These are phyloP conservation scores for Callipepla squamata DNA, from an alignment of 2,113 vertebrate species.

Conservation along the genomic window DNA sequence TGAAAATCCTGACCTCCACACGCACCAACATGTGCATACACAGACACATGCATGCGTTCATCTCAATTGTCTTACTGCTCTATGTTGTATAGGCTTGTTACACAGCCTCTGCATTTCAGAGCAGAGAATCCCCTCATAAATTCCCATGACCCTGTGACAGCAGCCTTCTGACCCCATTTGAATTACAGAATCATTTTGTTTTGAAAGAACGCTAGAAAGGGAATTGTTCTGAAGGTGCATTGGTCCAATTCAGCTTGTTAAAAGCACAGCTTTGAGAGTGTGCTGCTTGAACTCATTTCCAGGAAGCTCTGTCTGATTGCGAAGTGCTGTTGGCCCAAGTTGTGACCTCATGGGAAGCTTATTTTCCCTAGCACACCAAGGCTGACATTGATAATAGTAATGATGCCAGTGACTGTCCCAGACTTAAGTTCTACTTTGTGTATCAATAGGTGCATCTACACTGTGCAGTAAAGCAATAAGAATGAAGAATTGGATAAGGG, in stretches of 20 bases:
- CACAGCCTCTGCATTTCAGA: background rate
- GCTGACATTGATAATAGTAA: background rate
- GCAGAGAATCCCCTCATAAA: background rate
- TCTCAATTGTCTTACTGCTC: fast-evolving
- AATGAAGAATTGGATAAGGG: background rate
- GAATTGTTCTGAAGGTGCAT: constrained; percentile 14
- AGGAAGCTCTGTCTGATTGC: background rate
- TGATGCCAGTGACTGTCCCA: background rate
- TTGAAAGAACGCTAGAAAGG: constrained; percentile 41
- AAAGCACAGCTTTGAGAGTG: constrained; percentile 28
- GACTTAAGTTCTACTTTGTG: background rate
- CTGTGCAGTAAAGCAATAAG: background rate
- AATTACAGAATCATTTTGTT: constrained; percentile 18
- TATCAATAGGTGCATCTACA: background rate
- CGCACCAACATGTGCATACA: background rate
- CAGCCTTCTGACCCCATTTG: background rate
- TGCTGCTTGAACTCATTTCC: constrained; percentile 31
- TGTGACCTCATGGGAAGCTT: background rate
- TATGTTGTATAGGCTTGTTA: background rate
- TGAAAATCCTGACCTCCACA: background rate
- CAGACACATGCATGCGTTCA: fast-evolving
- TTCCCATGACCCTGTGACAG: background rate
- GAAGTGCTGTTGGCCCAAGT: background rate
- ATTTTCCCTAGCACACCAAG: background rate
- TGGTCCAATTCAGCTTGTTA: constrained; percentile 38